phyloP scores from a whole-genome alignment of 2,113 vertebrate species.

The Neofelis nebulosa region DNA sequence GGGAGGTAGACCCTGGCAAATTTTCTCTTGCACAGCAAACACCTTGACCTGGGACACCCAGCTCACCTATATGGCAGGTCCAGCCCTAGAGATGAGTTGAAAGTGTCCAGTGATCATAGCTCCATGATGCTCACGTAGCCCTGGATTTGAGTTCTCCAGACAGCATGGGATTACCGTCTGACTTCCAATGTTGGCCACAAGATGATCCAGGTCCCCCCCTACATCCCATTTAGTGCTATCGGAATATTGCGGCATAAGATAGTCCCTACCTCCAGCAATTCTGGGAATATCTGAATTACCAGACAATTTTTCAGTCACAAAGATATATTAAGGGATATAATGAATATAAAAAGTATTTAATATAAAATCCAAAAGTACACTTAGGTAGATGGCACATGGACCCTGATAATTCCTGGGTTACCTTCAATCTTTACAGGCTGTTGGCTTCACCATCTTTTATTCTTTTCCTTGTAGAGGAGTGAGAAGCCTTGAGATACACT shows the following conservation, averaged over 20 bases:
- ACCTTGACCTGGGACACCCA: background rate
- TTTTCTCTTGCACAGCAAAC: background rate
- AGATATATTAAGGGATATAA: background rate
- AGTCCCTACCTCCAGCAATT: background rate
- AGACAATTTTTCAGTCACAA: background rate
- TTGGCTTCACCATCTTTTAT: background rate
- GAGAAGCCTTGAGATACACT: background rate
- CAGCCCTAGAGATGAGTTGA: background rate
- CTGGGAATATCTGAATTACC: background rate
- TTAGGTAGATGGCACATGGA: background rate
- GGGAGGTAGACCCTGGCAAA: background rate
- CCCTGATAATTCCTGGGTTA: background rate
- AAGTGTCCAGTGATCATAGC: background rate
- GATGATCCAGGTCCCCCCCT: background rate
- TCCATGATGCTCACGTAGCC: accelerated
- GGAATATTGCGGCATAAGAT: background rate
- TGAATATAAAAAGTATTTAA: background rate
- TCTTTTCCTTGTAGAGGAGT: background rate
- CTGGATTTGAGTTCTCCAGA: background rate
- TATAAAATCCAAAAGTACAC: background rate
- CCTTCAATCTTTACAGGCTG: background rate
- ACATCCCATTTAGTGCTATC: background rate
- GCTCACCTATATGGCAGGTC: background rate
- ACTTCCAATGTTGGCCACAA: background rate
- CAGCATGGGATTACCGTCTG: background rate